phyloP scores from a whole-genome alignment of 1,140 invertebrate genomes.

The Oncopodura yosiiana region DNA sequence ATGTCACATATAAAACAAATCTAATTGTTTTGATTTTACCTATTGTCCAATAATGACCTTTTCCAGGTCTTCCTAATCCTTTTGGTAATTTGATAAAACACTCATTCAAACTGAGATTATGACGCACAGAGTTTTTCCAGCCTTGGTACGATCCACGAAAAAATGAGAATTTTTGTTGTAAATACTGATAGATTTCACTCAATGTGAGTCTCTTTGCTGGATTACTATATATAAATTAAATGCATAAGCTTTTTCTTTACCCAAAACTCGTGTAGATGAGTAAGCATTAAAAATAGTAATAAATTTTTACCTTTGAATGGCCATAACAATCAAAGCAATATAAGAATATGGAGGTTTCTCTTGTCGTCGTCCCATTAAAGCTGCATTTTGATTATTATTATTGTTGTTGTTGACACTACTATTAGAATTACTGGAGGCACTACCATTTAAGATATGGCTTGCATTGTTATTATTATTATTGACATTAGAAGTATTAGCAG shows the following conservation, averaged over 20 bases:
- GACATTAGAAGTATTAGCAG: too few species aligned
- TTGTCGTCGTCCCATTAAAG: constrained; percentile 62
- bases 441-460: too few species aligned
- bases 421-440: too few species aligned
- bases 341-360: constrained; percentile 96
- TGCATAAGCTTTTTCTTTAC: background rate
- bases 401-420: too few species aligned
- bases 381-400: too few species aligned
- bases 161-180: constrained; percentile 78
- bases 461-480: too few species aligned
- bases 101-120: constrained; percentile 93
- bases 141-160: constrained; percentile 91
- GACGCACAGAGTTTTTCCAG: constrained; percentile 98
- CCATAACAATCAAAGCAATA: constrained; percentile 95
- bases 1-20: too few species aligned
- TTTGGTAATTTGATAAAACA: constrained; percentile 87
- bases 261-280: constrained; percentile 45
- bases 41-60: constrained; percentile 73
- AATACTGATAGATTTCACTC: constrained; percentile 79
- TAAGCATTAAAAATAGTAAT: constrained; percentile 57
- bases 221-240: background rate
- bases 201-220: constrained; percentile 57
- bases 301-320: constrained; percentile 90
- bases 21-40: too few species aligned
- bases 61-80: constrained; percentile 75